Base-by-base conservation (phyloP, 2,888 invertebrate species). In the Acanthacorydalis orientalis region DNA sequence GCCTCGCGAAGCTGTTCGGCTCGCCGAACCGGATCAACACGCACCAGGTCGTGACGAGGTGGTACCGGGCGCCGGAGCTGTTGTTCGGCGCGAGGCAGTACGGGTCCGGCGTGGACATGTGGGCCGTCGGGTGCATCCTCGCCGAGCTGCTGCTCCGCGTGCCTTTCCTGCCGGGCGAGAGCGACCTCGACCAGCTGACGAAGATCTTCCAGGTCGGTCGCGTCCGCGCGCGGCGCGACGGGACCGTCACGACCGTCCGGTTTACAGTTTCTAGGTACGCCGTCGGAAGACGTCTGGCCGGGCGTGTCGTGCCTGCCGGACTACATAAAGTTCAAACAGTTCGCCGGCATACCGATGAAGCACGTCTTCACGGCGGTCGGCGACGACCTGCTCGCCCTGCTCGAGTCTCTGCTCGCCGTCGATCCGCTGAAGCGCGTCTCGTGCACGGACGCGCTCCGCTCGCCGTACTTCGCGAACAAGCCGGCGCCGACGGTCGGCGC, bases 51-150 rank as follows among this genome's bases (percentile, higher is more conserved):
- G 95, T 96, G 0, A 96, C 96, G 1, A 73, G 90, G 51, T 91
- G 90, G 90, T 91, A 90, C 63, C 75, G 89, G 60, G 78, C 85
- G 31, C 98, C 98, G 1, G 98, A 99, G 64, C 68, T 99, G 32
- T 68, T 98, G 35, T 96, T 88, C 68, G 98, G 98, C 15, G 92
- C 97, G 1, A 75, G 89, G 43, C 86, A 89, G 60, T 99, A 99
- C 65, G 88, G 92, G 11, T 87, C 86, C 10, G 92, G 92, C 2
- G 87, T 99, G 12, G 98, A 99, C 61, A 93, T 97, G 73, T 99
- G 98, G 98, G 96, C 98, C 4, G 80, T 95, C 10, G 98, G 98
- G 4, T 99, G 98, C 63, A 97, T 99, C 60, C 65, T 98, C 51
- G 98, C 95, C 0, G 98, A 98, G 67, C 70, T 98, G 15, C 66